Evolutionary conservation across 2,113 vertebrate species (phyloP).

Genomic region (Brachyhypopomus gauderio): DNA sequence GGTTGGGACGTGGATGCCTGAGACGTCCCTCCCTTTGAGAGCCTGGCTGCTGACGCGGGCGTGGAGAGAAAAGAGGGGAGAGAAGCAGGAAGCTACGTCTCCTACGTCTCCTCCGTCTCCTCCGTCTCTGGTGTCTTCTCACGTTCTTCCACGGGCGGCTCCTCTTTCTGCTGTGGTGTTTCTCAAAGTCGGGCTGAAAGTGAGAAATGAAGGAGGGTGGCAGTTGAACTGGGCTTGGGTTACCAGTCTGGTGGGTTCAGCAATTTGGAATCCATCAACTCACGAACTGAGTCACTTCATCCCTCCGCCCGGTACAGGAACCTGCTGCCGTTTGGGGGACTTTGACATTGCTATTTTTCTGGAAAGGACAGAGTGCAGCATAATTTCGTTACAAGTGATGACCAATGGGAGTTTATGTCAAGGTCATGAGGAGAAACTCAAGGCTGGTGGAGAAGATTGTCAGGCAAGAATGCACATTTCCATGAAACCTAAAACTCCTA

Average conservation of each 20-base stretch:
- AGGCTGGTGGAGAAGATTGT: background rate
- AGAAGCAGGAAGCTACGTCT: slow-evolving; percentile 2
- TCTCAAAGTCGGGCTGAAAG: slow-evolving; percentile 2
- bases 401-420: background rate
- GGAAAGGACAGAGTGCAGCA: slow-evolving; percentile 13
- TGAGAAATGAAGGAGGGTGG: background rate
- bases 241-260: background rate
- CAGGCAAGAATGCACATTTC: slow-evolving; percentile 14
- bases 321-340: background rate
- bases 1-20: slow-evolving; percentile 9
- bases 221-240: background rate
- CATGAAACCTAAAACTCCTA: slow-evolving; percentile 37
- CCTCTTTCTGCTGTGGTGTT: background rate
- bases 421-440: background rate
- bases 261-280: slow-evolving; percentile 3
- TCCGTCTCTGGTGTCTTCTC: slow-evolving; percentile 13
- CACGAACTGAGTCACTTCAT: background rate
- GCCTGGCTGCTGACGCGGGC: slow-evolving; percentile 20
- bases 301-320: background rate
- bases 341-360: slow-evolving; percentile 5
- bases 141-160: slow-evolving; percentile 3
- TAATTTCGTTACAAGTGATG: slow-evolving; percentile 11
- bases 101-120: slow-evolving; percentile 14
- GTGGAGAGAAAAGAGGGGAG: slow-evolving; percentile 16
- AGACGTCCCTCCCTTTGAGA: slow-evolving; percentile 30